Conservation (phyloP, 2,113 vertebrate genomes). For the Equus quagga region DNA sequence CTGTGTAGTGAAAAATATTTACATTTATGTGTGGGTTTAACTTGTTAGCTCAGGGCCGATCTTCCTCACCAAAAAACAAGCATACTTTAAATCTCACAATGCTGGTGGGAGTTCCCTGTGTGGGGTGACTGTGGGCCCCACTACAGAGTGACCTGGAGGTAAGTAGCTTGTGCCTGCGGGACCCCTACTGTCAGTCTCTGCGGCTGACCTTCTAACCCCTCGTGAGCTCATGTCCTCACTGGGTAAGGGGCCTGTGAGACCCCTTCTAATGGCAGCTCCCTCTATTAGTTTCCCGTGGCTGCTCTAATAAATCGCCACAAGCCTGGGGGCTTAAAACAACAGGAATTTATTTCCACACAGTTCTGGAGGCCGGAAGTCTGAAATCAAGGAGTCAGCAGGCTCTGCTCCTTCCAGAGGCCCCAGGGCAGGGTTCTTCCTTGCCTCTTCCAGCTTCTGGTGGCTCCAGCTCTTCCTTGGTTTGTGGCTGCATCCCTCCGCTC, state of each 20-base stretch:
- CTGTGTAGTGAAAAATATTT: accelerated
- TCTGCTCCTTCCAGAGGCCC: background rate
- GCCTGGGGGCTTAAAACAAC: background rate
- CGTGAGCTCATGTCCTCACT: background rate
- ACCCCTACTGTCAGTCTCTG: background rate
- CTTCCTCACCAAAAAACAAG: no score
- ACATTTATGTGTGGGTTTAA: background rate
- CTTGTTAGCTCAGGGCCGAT: no score
- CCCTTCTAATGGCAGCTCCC: background rate
- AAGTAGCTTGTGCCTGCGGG: background rate
- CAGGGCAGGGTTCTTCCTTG: accelerated
- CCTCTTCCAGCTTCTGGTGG: background rate
- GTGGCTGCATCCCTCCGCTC: accelerated
- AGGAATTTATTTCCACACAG: background rate
- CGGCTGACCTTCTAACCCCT: background rate
- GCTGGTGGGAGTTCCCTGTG: background rate
- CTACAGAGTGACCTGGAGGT: background rate
- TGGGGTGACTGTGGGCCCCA: background rate
- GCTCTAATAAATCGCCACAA: background rate
- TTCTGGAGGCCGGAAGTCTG: background rate
- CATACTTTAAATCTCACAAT: no score
- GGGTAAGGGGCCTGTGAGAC: background rate
- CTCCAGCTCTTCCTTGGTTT: background rate
- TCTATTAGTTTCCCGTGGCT: background rate
- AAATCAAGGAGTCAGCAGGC: accelerated